A percentile compares a stretch with the other conserved stretches of the same genome.
phyloP scores from a whole-genome alignment of 2,113 vertebrate genomes.

The Toxostoma redivivum region DNA sequence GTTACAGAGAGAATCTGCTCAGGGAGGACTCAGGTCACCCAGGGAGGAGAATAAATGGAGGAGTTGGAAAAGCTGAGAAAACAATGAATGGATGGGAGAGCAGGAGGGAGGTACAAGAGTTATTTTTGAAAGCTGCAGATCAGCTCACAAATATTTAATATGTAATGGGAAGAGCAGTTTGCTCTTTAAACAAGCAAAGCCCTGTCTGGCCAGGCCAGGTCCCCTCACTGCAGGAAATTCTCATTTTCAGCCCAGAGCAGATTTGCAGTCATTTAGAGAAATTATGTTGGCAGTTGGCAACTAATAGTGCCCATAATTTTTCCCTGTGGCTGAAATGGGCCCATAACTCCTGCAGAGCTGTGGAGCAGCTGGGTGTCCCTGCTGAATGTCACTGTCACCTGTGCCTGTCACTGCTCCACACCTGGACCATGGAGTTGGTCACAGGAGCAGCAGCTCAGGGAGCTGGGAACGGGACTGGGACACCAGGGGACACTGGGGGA shows the following conservation, averaged over 20 bases:
- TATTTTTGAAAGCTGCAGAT: not conserved
- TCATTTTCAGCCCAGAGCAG: not conserved
- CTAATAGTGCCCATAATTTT: not conserved
- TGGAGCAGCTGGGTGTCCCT: not conserved
- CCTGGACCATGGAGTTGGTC: not conserved
- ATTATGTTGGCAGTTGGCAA: not conserved
- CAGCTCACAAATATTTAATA: not conserved
- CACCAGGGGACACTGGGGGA: not conserved
- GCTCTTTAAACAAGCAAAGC: not conserved
- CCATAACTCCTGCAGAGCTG: not conserved
- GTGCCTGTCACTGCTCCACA: not conserved
- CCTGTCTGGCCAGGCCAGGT: fast-evolving
- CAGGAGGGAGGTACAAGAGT: not conserved
- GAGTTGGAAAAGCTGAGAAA: not conserved
- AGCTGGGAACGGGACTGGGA: not conserved
- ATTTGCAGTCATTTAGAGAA: not conserved
- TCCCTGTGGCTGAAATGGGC: not conserved
- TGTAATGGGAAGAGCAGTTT: not conserved
- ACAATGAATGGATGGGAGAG: not conserved
- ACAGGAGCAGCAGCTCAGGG: not conserved
- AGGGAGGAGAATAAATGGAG: not conserved
- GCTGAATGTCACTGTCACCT: not conserved
- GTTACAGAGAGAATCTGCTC: not conserved
- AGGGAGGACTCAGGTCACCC: not conserved
- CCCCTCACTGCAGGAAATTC: not conserved